Evolutionary conservation across 2,888 invertebrate genomes (phyloP).

Genomic region (Neoitamus cyanurus): DNA sequence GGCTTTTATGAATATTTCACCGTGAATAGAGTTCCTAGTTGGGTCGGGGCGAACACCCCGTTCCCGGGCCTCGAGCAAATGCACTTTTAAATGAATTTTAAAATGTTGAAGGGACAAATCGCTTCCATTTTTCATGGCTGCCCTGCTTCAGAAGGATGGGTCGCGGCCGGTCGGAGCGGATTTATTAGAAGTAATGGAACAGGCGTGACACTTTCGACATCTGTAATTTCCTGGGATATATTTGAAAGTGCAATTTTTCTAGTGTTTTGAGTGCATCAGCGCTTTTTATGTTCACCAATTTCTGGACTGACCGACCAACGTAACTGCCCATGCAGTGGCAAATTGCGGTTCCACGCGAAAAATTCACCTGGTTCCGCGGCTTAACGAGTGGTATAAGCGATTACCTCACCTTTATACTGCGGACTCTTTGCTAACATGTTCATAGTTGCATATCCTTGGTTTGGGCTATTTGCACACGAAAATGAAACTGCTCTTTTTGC

Average conservation of each 20-base stretch:
- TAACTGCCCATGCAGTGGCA: neutral
- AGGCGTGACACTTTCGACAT: neutral
- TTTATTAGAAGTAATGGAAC: neutral
- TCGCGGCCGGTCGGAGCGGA: neutral
- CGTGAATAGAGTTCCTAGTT: neutral
- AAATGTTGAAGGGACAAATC: neutral
- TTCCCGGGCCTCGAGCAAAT: neutral
- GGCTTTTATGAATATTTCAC: conserved; percentile 1
- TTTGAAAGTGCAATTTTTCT: neutral
- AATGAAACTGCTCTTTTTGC: neutral
- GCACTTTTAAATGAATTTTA: neutral
- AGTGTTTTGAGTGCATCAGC: neutral
- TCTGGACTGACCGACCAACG: neutral
- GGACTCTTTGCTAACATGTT: neutral
- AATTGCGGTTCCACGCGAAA: neutral
- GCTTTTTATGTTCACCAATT: neutral
- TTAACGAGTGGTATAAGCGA: neutral
- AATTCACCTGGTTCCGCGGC: neutral
- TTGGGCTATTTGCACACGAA: neutral
- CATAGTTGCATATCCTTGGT: neutral
- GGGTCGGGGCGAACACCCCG: neutral
- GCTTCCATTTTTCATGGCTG: neutral
- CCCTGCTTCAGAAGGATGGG: neutral
- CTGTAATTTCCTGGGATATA: neutral
- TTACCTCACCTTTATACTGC: neutral